Evolutionary conservation across 2,113 vertebrate genomes (phyloP).

Genomic region (Pteruthius melanotis): DNA sequence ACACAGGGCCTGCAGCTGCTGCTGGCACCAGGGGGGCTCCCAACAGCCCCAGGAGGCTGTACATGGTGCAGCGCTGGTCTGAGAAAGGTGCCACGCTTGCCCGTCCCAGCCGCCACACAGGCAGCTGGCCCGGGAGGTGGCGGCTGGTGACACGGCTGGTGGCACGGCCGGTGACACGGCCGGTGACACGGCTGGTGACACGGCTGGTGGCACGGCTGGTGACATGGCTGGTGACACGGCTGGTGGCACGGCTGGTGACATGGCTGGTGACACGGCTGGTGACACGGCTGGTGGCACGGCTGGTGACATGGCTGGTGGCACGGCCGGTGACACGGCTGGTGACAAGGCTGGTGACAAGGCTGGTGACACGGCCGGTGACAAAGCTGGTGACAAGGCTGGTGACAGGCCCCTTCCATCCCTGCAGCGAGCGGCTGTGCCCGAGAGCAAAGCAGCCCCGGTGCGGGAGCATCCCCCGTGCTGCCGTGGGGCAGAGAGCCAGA

Average conservation of each 20-base stretch:
- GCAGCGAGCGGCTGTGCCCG: fast-evolving
- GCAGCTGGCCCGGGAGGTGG: not conserved
- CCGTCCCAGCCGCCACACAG: fast-evolving
- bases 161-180: not conserved
- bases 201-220: fast-evolving
- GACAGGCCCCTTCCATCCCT: not conserved
- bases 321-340: not conserved
- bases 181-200: not conserved
- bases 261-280: not conserved
- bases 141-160: not conserved
- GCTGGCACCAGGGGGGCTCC: not conserved
- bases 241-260: not conserved
- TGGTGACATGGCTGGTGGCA: too few species aligned
- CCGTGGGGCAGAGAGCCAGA: fast-evolving
- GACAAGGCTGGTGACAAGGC: not conserved
- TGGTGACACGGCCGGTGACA: not conserved
- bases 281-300: not conserved
- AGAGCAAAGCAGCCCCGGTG: fast-evolving
- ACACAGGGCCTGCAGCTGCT: not conserved
- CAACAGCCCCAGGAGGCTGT: not conserved
- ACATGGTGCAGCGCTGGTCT: fast-evolving
- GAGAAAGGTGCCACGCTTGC: fast-evolving
- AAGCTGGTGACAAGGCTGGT: not conserved
- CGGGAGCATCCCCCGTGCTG: fast-evolving
- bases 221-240: fast-evolving